Base-by-base conservation (phyloP, 2,797 vertebrate genomes). In the Staurois parvus region DNA sequence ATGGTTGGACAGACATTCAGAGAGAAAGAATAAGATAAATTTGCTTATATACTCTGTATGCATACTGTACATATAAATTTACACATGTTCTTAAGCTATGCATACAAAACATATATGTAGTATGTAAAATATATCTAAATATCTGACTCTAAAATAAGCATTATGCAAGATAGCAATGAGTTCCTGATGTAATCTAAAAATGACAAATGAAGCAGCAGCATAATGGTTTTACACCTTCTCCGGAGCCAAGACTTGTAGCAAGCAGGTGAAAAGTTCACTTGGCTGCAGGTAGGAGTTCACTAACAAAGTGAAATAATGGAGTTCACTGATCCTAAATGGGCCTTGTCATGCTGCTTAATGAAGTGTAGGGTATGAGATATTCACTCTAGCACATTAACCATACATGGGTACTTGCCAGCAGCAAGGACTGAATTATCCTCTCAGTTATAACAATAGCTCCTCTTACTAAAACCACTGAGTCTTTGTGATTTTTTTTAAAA, bases 221-320 rank as follows among this genome's bases (percentile, higher is more conserved):
- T 64, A 62, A 72, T 84, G 32, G 9, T 78, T 42, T 72, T 66
- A 24, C 66, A 59, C 37, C 26, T 75, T 28, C 66, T 66, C 17
- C 12, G 56, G 10, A 70, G 69, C n/a, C 2, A 4, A 72, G 19
- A 37, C 13, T 76, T 52, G 10, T 48, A 73, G 32, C 40, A 30
- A 73, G 42, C 32, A 67, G 78, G 84, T 85, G 40, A 75, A 85
- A 86, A 68, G 84, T 76, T 81, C 66, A 70, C 48, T 64, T 34
- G 26, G 26, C 28, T 72, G 45, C 52, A 76, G 79, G 66, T 77
- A 76, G 62, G 37, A n/a, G 64, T 59, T 30, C 45, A 37, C 24
- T 76, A 82, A 82, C 30, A 37, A 81, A 67, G 66, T 77, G 28
- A 86, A 82, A 86, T 81, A 81, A 85, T 76, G 78, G 81, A 81